Base-by-base conservation (phyloP, 2,797 vertebrate species). In the Sarcoramphus papa region DNA sequence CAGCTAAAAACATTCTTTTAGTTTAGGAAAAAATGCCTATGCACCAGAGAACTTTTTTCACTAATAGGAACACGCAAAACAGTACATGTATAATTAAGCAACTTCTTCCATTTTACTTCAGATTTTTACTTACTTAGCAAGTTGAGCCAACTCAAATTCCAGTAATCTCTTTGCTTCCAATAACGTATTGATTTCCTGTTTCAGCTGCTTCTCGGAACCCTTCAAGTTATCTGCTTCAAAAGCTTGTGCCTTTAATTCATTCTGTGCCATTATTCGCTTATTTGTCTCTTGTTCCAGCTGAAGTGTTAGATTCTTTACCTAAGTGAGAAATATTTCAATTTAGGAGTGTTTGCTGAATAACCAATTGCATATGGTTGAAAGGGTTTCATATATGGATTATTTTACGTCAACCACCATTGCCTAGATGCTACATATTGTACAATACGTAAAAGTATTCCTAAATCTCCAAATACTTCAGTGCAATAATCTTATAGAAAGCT, bases 81-180 rank as follows among this genome's bases (percentile, higher is more conserved):
- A 81, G 59, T 31, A 62, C n/a, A 65, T 17, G 16, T 28, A 54
- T 65, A 90, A 94, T 81, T 83, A 70, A 92, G 62, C 13, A n/a
- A 56, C 21, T 40, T 87, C 90, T 93, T 91, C 78, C 79, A 93
- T 62, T 95, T 91, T 79, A 93, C 65, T 47, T 85, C 73, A 92
- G 19, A 21, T 84, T 88, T 85, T 89, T 62, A 97, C 98, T 97
- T 98, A 99, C 99, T 99, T 99, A 74, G 99, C 99, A 97, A 99
- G 98, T 93, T 99, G 99, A 70, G 99, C 99, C 95, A 99, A 98
- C 96, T 99, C 99, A 86, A 99, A 99, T 98, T 99, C 99, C 94
- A 99, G 98, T 33, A 99, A 99, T 90, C 99, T 99, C 96, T 99
- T 99, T 89, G 97, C 98, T 98, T 99, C 99, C 92, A 99, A 97